Percentiles rank a stretch among this genome's conserved stretches.
Conservation (phyloP, 2,888 invertebrate species). For the Heliconius sara region DNA sequence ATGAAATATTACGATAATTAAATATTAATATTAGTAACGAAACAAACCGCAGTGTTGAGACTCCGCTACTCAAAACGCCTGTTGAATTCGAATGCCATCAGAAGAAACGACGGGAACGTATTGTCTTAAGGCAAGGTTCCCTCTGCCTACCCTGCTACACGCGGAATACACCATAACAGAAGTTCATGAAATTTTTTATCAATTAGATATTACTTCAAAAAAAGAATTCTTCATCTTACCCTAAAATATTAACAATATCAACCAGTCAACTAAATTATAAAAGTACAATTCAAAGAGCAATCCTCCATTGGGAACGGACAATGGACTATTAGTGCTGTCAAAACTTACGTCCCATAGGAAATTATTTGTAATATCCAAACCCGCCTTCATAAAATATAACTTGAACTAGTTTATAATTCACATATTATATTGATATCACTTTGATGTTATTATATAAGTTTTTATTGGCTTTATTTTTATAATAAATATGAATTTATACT, state of each 20-base stretch:
- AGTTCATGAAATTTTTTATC: not conserved
- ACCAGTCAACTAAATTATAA: constrained; percentile 15
- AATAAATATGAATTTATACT: too few species aligned
- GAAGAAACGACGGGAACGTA: too few species aligned
- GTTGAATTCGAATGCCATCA: too few species aligned
- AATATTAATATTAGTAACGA: too few species aligned
- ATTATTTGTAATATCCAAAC: constrained; percentile 39
- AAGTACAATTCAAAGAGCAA: constrained; percentile 6
- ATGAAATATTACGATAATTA: too few species aligned
- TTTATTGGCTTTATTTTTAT: not conserved
- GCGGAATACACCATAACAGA: not conserved
- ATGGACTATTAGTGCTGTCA: constrained; percentile 48
- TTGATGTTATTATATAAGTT: not conserved
- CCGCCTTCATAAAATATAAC: constrained; percentile 40
- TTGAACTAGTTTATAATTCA: constrained; percentile 27
- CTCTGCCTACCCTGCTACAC: not conserved
- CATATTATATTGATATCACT: constrained; percentile 24
- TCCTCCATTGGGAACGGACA: constrained; percentile 29
- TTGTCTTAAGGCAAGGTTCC: not conserved
- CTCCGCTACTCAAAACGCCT: too few species aligned
- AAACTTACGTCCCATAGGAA: constrained; percentile 41
- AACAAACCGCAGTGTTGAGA: too few species aligned
- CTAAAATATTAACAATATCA: not conserved
- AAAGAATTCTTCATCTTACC: not conserved
- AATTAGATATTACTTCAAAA: not conserved